These are phyloP conservation scores for Malurus melanocephalus DNA, from an alignment of 2,113 vertebrate genomes.

Conservation along the genomic window DNA sequence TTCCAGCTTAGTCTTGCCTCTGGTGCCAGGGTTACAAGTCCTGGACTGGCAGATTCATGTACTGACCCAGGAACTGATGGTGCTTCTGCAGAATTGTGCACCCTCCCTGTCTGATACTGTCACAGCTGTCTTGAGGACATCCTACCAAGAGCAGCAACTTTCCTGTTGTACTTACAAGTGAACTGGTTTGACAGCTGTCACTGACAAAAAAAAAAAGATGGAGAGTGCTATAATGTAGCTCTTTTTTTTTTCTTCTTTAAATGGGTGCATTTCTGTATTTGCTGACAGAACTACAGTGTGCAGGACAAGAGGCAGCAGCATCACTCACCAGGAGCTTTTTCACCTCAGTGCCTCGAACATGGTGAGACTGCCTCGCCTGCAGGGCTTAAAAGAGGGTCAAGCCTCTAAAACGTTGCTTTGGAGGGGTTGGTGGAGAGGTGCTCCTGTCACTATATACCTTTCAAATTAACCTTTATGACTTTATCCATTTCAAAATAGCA, in stretches of 20 bases:
- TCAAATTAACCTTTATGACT: not conserved
- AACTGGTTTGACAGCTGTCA: not conserved
- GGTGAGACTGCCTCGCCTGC: not conserved
- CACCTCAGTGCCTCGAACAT: not conserved
- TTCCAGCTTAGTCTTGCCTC: not conserved
- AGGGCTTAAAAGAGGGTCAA: not conserved
- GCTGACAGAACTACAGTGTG: not conserved
- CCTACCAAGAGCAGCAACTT: not conserved
- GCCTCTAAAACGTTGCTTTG: not conserved
- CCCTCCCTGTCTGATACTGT: not conserved
- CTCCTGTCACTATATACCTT: not conserved
- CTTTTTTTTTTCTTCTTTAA: not conserved
- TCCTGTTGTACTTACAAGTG: not conserved
- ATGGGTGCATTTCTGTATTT: not conserved
- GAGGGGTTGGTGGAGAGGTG: not conserved
- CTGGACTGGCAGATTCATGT: not conserved
- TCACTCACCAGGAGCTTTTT: rapidly evolving
- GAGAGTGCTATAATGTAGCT: not conserved
- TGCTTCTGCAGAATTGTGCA: not conserved
- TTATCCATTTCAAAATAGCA: not conserved
- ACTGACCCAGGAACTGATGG: not conserved
- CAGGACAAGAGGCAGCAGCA: not conserved
- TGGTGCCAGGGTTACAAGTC: not conserved
- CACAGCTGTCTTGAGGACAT: not conserved
- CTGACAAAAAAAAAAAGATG: not conserved